Percentiles rank a stretch among this genome's conserved stretches.
These are phyloP conservation scores for Phenganax stokvisi DNA, from an alignment of 92 coral and sea anemone species.

Conservation along the genomic window DNA sequence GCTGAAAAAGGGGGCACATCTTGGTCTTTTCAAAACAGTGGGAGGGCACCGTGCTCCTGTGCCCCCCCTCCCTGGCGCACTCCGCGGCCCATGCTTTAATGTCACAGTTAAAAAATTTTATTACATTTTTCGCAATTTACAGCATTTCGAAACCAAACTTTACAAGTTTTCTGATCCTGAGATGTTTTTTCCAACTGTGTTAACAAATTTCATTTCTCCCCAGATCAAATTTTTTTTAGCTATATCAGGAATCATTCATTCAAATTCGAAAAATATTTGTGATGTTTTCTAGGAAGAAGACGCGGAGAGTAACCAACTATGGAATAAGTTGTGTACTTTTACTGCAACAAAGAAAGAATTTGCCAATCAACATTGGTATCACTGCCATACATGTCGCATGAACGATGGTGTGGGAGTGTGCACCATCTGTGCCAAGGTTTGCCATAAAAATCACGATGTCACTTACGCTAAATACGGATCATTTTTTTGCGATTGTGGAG, in stretches of 20 bases:
- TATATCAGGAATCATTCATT: background rate
- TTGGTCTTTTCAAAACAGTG: no score
- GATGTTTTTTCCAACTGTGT: no score
- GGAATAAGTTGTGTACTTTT: conserved; percentile 93
- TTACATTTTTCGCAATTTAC: no score
- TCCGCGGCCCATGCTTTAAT: no score
- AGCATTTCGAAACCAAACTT: no score
- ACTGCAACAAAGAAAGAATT: conserved; percentile 96
- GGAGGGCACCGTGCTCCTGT: no score
- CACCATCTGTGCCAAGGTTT: conserved; percentile 93
- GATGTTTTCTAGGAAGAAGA: conserved; percentile 73
- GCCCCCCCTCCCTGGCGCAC: no score
- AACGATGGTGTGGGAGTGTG: conserved; percentile 99
- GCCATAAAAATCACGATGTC: conserved; percentile 96
- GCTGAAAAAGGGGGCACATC: no score
- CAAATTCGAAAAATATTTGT: no score
- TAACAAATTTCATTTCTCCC: no score
- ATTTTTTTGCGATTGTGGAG: conserved; percentile 98
- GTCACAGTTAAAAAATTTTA: no score
- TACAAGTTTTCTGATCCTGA: no score
- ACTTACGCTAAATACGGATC: conserved; percentile 96
- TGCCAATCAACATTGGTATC: conserved; percentile 99
- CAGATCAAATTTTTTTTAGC: background rate
- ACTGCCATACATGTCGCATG: conserved; percentile 97
- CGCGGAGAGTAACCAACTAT: conserved; percentile 51